Evolutionary conservation across 2,888 invertebrate species (phyloP), one percentile per base, ranked within the genome.

Genomic region (Hylaea fasciaria): DNA sequence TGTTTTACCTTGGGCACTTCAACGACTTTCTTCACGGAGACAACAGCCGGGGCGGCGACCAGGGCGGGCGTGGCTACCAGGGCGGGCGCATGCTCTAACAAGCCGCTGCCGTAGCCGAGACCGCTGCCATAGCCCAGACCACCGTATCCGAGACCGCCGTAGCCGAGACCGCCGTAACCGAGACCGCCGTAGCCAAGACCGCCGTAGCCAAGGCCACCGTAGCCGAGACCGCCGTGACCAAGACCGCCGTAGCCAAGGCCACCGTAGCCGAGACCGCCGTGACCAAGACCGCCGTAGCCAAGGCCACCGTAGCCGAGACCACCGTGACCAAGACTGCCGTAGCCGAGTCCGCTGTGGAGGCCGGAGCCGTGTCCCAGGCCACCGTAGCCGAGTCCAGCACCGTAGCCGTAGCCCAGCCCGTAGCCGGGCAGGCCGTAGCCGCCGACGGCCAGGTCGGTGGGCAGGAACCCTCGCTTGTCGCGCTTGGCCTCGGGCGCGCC

Each of bases 1-100:
- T 37, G n/a, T 32, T 11, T 16, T 60, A 86, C 87, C 81, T 77
- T 81, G 12, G 86, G 86, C 5, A 81, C 81, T 41, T 75, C 73
- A 3, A 85, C 80, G 16, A 83, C 70, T 52, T 81, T 86, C 72
- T 81, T 77, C 49, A 81, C 72, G 5, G 64, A 44, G 57, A 68
- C 65, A 50, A 40, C 37, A 17, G 44, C 46, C 10, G 66, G 62
- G 2, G 57, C 62, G 32, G 70, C 62, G 50, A 75, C 66, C 29
- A 76, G 44, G 9, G 77, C 65, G 10, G 82, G 76, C 17, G 77
- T 71, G 48, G 50, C 39, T 16, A 51, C 40, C 10, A 57, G 14
- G 40, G 46, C 45, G 22, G 48, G 46, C 14, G 29, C 29, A 14
- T 14, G 32, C 44, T 22, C 37, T 11, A 43, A 8, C 17, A 44